Evolutionary conservation across 2,888 invertebrate species (phyloP).

Genomic region (Thalpophila matura): DNA sequence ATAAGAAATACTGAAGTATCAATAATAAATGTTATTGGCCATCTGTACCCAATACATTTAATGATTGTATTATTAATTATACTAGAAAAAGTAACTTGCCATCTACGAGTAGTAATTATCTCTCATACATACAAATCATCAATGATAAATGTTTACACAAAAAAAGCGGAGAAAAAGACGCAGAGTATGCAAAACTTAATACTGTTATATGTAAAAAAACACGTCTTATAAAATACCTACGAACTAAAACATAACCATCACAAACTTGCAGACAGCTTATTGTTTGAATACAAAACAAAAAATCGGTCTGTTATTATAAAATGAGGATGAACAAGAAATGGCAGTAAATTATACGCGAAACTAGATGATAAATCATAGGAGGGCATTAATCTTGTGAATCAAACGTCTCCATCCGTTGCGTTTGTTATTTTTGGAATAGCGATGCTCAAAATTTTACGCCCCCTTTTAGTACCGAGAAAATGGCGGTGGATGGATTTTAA

Average conservation of each 20-base stretch:
- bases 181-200: neutral
- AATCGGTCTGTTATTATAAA: constrained; percentile 56
- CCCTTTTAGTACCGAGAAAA: constrained; percentile 25
- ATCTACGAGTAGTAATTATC: neutral
- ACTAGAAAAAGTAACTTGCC: neutral
- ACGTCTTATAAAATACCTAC: constrained; percentile 1
- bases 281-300: constrained; percentile 56
- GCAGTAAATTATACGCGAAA: constrained; percentile 66
- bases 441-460: constrained; percentile 54
- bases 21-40: constrained; percentile 5
- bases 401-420: constrained; percentile 62
- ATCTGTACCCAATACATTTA: neutral
- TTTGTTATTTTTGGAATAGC: constrained; percentile 59
- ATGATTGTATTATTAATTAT: neutral
- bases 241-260: constrained; percentile 42
- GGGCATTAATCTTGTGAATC: constrained; percentile 66
- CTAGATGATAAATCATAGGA: constrained; percentile 66
- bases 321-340: constrained; percentile 47
- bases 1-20: constrained; percentile 11
- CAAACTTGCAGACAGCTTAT: constrained; percentile 58
- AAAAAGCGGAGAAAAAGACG: neutral
- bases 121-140: neutral
- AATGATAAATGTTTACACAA: neutral
- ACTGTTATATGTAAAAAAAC: constrained; percentile 5
- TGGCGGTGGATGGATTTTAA: constrained; percentile 9